Evolutionary conservation across 2,797 vertebrate genomes (phyloP), one percentile per base, ranked within the genome.

Genomic region (Thamnophis elegans): DNA sequence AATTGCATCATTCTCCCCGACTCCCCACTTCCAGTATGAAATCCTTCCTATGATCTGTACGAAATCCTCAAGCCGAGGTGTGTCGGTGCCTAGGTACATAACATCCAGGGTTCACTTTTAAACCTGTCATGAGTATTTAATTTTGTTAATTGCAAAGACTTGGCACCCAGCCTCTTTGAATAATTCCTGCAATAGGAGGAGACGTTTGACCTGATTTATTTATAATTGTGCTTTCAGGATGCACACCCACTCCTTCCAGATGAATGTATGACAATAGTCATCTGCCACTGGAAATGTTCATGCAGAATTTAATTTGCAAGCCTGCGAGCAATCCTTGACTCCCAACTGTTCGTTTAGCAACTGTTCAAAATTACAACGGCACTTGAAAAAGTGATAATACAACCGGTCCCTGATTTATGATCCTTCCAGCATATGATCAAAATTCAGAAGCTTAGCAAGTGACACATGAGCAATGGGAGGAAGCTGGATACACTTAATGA

Each of bases 281-380:
- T 4, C 28, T n/a, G 25, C 62, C 94, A 95, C 95, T 95, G 94
- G 96, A 95, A 94, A 92, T 7, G 95, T 95, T 32, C 6, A n/a
- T 22, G 91, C 60, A 93, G 51, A 91, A 0, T 54, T 5, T 11
- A 93, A 96, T 95, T 95, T 95, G 94, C 95, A 97, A 95, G 95
- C 94, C 93, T 96, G 9, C 16, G 2, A 32, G 3, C 20, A 36
- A 73, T 73, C n/a, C 16, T 36, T 73, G 32, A 36, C 32, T 36
- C 65, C 36, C 16, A 73, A 73, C 65, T 36, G 7, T 20, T 36
- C 65, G 0, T 73, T 73, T 73, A 73, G 16, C 65, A 36, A 73
- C 16, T 18, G 65, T 36, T 36, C 65, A 73, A 73, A 32, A 14
- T 68, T 68, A 68, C n/a, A 32, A 73, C 2, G 14, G 65, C 65